Percentiles rank a stretch among this genome's conserved stretches.
These are phyloP conservation scores for Crematogaster levior DNA, from an alignment of 2,888 invertebrate genomes.

Conservation along the genomic window DNA sequence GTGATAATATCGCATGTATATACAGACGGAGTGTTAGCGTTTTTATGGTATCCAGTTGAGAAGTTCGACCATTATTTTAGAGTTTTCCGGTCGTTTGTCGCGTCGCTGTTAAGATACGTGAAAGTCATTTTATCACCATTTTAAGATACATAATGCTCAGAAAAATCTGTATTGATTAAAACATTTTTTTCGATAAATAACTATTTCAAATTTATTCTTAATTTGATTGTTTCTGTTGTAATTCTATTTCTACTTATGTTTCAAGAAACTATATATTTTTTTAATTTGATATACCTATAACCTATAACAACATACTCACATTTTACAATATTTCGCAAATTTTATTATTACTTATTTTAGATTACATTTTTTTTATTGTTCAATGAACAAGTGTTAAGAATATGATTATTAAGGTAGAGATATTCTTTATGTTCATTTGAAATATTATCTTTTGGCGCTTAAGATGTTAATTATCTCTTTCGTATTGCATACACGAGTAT, in stretches of 20 bases:
- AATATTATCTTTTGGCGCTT: background rate
- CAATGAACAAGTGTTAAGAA: background rate
- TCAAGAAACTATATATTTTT: background rate
- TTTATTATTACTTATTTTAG: background rate
- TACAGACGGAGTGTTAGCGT: slow-evolving; percentile 7
- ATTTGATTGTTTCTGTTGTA: background rate
- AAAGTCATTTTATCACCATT: slow-evolving; percentile 12
- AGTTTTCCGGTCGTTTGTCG: slow-evolving; percentile 29
- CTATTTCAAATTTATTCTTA: background rate
- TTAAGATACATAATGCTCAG: background rate
- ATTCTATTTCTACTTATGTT: background rate
- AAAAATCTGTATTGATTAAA: background rate
- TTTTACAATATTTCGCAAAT: background rate
- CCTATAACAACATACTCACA: background rate
- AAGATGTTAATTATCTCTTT: slow-evolving; percentile 47
- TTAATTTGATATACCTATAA: background rate
- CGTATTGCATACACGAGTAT: background rate
- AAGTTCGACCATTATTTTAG: slow-evolving; percentile 5
- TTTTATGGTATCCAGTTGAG: slow-evolving; percentile 20
- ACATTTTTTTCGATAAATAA: background rate
- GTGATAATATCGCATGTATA: background rate
- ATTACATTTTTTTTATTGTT: background rate
- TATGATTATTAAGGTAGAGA: background rate
- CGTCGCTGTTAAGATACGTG: slow-evolving; percentile 17
- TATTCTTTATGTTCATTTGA: background rate